Base-by-base conservation (phyloP, 2,888 invertebrate genomes). In the Anagyrus pseudococci region DNA sequence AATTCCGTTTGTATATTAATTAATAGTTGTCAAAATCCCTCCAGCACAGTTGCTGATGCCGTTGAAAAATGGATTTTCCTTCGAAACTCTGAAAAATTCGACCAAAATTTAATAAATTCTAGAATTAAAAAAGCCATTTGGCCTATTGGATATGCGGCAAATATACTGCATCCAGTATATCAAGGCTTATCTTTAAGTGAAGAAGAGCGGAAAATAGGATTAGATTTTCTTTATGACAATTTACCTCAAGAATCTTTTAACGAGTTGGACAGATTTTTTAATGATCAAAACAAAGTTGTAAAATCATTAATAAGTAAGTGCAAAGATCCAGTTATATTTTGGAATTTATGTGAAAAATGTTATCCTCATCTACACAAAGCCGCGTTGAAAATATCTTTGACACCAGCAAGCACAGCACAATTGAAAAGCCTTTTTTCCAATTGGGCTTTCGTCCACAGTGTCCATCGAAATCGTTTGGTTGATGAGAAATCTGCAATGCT, bases 111-210 rank as follows among this genome's bases (percentile, higher is more conserved):
- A 20, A 23, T 47, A 4, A 8, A 17, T 10, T 15, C 23, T 19
- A n/a, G 20, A 17, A 52, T 52, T 3, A 37, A 37, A 37, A 52
- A 52, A n/a, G 33, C 52, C 15, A 19, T 52, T 15, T 52, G 23
- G 19, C 37, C 52, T 23, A 26, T 52, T 4, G 40, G 40, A 17
- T 52, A 52, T 37, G 23, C 25, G 6, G 52, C 52, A 40, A 29
- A 52, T 17, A 23, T 52, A 4, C 20, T 52, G 40, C 37, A 52
- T 33, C 52, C 52, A 7, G 4, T 3, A 17, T 52, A 19, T 19
- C 37, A 37, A 10, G 52, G 33, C n/a, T 6, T 23, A 1, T 13
- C 15, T 2, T 25, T 23, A 25, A 15, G 25, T 8, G 33, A 37
- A 8, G 8, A 37, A 4, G 4, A 37, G 8, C 2, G 15, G 8